Conservation (phyloP, 2,888 invertebrate genomes). For the Smittia sp. region DNA sequence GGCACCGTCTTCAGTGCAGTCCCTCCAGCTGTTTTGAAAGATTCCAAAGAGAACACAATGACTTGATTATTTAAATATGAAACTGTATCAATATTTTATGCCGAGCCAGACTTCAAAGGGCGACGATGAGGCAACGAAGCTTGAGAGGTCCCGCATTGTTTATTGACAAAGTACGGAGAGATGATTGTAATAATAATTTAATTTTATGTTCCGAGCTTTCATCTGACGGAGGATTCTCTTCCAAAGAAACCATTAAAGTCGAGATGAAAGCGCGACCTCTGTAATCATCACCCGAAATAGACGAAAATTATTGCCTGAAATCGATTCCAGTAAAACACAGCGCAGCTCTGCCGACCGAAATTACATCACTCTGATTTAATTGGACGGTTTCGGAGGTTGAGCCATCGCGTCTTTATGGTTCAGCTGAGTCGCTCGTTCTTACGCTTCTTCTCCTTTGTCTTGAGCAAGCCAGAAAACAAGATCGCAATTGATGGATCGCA, state of each 20-base stretch:
- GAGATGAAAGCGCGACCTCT: slow-evolving; percentile 18
- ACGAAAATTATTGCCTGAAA: slow-evolving; percentile 18
- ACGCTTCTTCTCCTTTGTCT: background rate
- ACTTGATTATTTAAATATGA: slow-evolving; percentile 38
- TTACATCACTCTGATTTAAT: slow-evolving; percentile 35
- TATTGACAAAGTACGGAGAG: slow-evolving; percentile 37
- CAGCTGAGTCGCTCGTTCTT: background rate
- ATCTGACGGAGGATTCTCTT: background rate
- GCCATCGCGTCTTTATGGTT: slow-evolving; percentile 28
- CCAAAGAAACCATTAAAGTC: background rate
- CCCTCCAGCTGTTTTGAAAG: slow-evolving; percentile 30
- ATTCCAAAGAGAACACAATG: slow-evolving; percentile 11
- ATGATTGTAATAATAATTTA: slow-evolving; percentile 34
- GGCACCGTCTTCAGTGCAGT: slow-evolving; percentile 21
- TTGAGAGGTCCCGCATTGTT: slow-evolving; percentile 37
- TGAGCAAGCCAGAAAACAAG: background rate
- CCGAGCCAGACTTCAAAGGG: background rate
- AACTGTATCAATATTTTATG: slow-evolving; percentile 40
- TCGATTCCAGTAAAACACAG: slow-evolving; percentile 38
- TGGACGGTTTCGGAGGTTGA: slow-evolving; percentile 27
- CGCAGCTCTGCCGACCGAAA: slow-evolving; percentile 10
- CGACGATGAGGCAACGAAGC: background rate
- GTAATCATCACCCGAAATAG: slow-evolving; percentile 14
- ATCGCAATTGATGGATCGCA: slow-evolving; percentile 40
- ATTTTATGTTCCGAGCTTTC: slow-evolving; percentile 34